Percentiles rank a stretch among this genome's conserved stretches.
phyloP scores from a whole-genome alignment of 1,140 invertebrate genomes.

The Diorhabda sublineata region DNA sequence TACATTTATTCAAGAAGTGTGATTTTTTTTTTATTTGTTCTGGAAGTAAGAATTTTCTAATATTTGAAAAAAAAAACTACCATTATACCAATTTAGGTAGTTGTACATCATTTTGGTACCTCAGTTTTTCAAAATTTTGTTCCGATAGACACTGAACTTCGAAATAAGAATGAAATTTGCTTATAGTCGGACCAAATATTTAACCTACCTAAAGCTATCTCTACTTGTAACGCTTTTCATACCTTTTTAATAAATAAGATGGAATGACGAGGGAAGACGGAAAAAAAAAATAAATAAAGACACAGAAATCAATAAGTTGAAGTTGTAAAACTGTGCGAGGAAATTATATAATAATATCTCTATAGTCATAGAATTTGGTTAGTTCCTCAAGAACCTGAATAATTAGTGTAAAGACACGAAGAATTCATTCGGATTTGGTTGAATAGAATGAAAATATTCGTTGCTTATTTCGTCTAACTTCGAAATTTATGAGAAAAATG shows the following conservation, averaged over 20 bases:
- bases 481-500: too few relatives aligned
- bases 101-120: too few relatives aligned
- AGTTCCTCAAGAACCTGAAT: neutral
- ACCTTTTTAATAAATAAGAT: neutral
- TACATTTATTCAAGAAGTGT: neutral
- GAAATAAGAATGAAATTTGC: neutral
- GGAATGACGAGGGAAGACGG: neutral
- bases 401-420: neutral
- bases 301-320: neutral
- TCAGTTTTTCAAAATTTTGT: too few relatives aligned
- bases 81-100: too few relatives aligned
- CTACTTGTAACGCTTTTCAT: conserved; percentile 16
- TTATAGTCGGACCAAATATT: conserved; percentile 19
- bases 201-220: conserved; percentile 7
- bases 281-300: neutral
- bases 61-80: too few relatives aligned
- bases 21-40: too few relatives aligned
- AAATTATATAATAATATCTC: neutral
- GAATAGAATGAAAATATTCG: too few relatives aligned
- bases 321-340: neutral
- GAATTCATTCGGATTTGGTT: neutral
- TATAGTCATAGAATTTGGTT: neutral
- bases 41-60: conserved; percentile 2
- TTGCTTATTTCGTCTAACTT: too few relatives aligned
- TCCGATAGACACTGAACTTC: too few relatives aligned